These are phyloP conservation scores for Drosophila subquinaria DNA, from an alignment of 2,888 invertebrate species.

Conservation along the genomic window DNA sequence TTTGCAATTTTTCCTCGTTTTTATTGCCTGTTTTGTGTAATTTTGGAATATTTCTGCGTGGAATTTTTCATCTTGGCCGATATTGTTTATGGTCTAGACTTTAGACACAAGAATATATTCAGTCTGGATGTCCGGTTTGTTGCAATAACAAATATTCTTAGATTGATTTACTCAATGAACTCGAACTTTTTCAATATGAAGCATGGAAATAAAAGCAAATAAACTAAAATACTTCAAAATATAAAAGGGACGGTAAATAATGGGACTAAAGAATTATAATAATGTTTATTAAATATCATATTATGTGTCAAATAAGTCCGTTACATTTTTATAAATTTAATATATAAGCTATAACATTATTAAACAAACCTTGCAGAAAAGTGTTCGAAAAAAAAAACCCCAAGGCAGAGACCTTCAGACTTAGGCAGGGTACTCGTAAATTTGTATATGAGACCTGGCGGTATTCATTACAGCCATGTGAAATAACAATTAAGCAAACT, in stretches of 20 bases:
- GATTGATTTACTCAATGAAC: background rate
- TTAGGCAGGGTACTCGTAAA: background rate
- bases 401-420: conserved; percentile 28
- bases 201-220: background rate
- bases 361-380: background rate
- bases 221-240: background rate
- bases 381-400: background rate
- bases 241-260: background rate
- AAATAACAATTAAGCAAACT: conserved; percentile 72
- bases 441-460: background rate
- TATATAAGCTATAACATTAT: background rate
- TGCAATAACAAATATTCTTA: conserved; percentile 30
- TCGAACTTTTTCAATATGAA: background rate
- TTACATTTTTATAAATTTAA: background rate
- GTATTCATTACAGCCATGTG: conserved; percentile 48
- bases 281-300: background rate
- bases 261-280: background rate
- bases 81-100: conserved; percentile 42
- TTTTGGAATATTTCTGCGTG: conserved; percentile 54
- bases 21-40: conserved; percentile 61
- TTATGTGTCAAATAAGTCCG: too few relatives aligned
- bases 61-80: conserved; percentile 46
- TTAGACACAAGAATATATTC: conserved; percentile 5
- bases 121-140: conserved; percentile 42
- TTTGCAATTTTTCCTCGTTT: conserved; percentile 61